A percentile compares a stretch with the other conserved stretches of the same genome.
Conservation (phyloP, 2,888 invertebrate genomes). For the Drosophila falleni region DNA sequence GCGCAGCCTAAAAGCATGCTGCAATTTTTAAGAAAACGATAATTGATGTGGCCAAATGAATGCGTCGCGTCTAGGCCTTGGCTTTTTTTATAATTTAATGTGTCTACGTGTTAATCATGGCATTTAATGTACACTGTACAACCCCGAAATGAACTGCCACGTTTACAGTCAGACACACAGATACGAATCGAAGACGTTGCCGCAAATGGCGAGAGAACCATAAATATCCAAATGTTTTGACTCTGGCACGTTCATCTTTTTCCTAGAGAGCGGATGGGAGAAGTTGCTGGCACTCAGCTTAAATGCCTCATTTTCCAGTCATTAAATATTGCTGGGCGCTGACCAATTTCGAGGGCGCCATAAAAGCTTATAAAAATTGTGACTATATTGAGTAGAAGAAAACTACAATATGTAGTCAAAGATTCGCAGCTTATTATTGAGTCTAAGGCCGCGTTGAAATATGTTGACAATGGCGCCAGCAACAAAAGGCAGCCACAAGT, state of each 20-base stretch:
- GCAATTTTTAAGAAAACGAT: conserved; percentile 53
- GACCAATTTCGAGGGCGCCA: conserved; percentile 75
- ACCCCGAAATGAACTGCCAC: conserved; percentile 46
- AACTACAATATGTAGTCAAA: conserved; percentile 57
- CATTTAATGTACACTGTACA: conserved; percentile 64
- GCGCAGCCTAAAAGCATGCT: conserved; percentile 44
- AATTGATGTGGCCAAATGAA: conserved; percentile 70
- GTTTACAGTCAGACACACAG: conserved; percentile 30
- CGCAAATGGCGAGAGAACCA: conserved; percentile 52
- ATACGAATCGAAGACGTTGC: conserved; percentile 28
- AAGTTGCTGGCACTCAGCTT: conserved; percentile 70
- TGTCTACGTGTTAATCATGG: conserved; percentile 80
- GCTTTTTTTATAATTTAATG: conserved; percentile 71
- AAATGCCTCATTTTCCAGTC: conserved; percentile 82
- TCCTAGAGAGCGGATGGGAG: neutral
- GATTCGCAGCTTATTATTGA: conserved; percentile 72
- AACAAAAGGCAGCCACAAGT: conserved; percentile 58
- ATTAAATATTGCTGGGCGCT: conserved; percentile 73
- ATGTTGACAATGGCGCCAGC: conserved; percentile 79
- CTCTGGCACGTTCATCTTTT: conserved; percentile 62
- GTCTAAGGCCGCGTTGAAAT: conserved; percentile 71
- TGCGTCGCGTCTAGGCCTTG: conserved; percentile 30
- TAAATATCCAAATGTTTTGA: conserved; percentile 66
- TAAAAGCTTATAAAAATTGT: conserved; percentile 57
- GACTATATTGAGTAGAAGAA: conserved; percentile 19